Percentiles rank a stretch among this genome's conserved stretches.
Conservation (phyloP, 2,113 vertebrate species). For the Gymnorhina tibicen region DNA sequence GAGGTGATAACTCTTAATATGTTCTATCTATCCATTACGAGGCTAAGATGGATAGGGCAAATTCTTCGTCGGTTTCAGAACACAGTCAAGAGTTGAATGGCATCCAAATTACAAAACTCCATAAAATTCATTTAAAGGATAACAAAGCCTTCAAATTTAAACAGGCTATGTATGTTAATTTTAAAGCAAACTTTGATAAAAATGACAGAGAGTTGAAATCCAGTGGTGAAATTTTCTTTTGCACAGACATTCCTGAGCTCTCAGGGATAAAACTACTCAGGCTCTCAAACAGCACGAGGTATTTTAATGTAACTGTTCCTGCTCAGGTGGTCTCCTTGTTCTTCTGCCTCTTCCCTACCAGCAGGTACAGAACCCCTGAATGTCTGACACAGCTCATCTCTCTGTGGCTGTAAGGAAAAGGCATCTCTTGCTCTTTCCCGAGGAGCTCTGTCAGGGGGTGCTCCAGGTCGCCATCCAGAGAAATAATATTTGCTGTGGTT, state of each 20-base stretch:
- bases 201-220: neutral
- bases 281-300: neutral
- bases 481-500: neutral
- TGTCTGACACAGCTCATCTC: neutral
- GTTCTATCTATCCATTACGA: constrained; percentile 39
- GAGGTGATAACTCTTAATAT: constrained; percentile 63
- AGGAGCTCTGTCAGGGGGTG: neutral
- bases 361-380: neutral
- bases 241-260: rapidly evolving
- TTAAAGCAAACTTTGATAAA: neutral
- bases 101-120: constrained; percentile 15
- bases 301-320: neutral
- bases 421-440: neutral
- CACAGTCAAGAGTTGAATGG: neutral
- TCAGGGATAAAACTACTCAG: neutral
- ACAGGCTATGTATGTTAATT: neutral
- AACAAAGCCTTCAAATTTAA: neutral
- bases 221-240: neutral
- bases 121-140: neutral
- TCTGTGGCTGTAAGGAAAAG: neutral
- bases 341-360: neutral
- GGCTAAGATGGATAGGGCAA: constrained; percentile 31
- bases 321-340: neutral
- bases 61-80: neutral
- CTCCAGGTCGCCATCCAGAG: neutral